Conservation (phyloP, 2,888 invertebrate species). For the Psylliodes chrysocephalus region DNA sequence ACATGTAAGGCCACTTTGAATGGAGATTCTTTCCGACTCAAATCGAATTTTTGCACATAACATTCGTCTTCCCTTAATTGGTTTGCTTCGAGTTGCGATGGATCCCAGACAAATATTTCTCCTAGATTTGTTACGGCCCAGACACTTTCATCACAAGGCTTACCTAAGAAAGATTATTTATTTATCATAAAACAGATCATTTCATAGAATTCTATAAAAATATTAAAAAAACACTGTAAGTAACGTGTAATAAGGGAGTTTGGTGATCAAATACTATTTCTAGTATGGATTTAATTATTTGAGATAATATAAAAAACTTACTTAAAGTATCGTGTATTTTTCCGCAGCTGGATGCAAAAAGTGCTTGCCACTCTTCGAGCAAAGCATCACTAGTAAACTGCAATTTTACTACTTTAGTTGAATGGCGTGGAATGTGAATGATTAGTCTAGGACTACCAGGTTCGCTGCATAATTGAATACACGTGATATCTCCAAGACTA, state of each 20-base stretch:
- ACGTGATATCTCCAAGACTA: conserved; percentile 80
- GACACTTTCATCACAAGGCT: conserved; percentile 77
- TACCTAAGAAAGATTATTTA: conserved; percentile 63
- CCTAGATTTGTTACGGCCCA: conserved; percentile 84
- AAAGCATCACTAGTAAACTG: conserved; percentile 86
- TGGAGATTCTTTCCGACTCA: conserved; percentile 71
- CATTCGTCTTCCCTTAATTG: conserved; percentile 65
- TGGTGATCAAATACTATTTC: too few species aligned
- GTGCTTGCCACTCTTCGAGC: conserved; percentile 89
- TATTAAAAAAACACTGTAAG: too few species aligned
- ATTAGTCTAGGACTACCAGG: conserved; percentile 81
- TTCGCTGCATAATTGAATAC: conserved; percentile 82
- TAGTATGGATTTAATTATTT: background rate
- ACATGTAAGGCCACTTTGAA: conserved; percentile 67
- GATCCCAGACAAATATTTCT: conserved; percentile 85
- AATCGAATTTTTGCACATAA: conserved; percentile 75
- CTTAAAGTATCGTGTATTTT: conserved; percentile 56
- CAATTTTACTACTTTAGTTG: conserved; percentile 72
- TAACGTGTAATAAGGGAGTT: too few species aligned
- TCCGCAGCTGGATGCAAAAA: conserved; percentile 73
- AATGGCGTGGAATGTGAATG: conserved; percentile 76
- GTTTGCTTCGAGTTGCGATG: conserved; percentile 70
- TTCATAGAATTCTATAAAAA: too few species aligned
- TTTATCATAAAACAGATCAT: too few species aligned
- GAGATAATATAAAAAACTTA: conserved; percentile 31